Base-by-base conservation (phyloP, 2,888 invertebrate genomes). In the Oligia fasciuncula region DNA sequence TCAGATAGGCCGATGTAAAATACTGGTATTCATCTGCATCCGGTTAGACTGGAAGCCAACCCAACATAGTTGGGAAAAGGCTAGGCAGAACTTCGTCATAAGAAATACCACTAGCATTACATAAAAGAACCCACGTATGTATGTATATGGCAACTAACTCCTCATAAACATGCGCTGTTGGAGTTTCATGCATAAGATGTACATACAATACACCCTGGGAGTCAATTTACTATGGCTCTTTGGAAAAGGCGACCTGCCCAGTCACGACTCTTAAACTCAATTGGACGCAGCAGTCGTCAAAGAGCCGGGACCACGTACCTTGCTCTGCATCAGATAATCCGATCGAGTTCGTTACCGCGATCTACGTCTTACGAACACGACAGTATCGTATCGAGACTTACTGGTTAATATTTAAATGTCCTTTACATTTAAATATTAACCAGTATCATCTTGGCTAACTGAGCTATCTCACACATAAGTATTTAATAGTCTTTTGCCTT, bases 301-400 rank as follows among this genome's bases (percentile, higher is more conserved):
- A 85, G 86, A 85, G 40, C 46, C 23, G 49, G 14, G 6, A 71
- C 46, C 13, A 57, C 57, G 51, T 65, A 17, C 23, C 43, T 63
- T 54, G 51, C 71, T 77, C 67, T 63, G 75, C 73, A 68, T 73
- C 46, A 62, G 46, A 73, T 84, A 86, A 86, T 86, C 70, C 19
- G 67, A 86, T 86, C 29, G 29, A 13, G 63, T 78, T 86, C 75
- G 78, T 83, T 83, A 75, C 77, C 54, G 11, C 65, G 4, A 60
- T 46, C 77, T 29, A 67, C 35, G 54, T 77, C 67, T 73, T 72
- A 67, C 2, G 43, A 81, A 62, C 72, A 80, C 57, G 23, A 51
- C 23, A 4, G 51, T 29, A 46, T 60, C 29, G 29, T 40, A 68
- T 49, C 6, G 35, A 46, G 65, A 67, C 19, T 66, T 73, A 60